These are phyloP conservation scores for Drosophila melanica DNA, from an alignment of 1,140 invertebrate genomes.

Conservation along the genomic window DNA sequence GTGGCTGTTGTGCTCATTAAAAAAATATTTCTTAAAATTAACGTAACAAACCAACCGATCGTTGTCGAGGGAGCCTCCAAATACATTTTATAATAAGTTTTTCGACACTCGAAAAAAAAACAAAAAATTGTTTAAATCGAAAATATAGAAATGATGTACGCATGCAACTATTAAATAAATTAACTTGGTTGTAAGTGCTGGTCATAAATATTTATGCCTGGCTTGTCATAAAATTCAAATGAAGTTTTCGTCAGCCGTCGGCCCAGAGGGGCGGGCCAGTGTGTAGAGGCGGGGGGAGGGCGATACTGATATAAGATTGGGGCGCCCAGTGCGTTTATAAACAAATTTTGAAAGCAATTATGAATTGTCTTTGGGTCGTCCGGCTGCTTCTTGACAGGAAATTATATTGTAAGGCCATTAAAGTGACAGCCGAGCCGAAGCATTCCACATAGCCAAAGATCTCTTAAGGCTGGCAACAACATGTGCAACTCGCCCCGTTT, in stretches of 20 bases:
- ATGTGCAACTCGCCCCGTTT: conserved; percentile 68
- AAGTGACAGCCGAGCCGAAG: conserved; percentile 62
- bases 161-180: conserved; percentile 78
- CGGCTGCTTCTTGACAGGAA: conserved; percentile 64
- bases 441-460: conserved; percentile 29
- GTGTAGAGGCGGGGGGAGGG: not conserved
- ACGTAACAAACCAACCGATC: conserved; percentile 27
- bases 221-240: conserved; percentile 77
- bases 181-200: conserved; percentile 82
- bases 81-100: conserved; percentile 34
- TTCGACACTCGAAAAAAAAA: conserved; percentile 38
- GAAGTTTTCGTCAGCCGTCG: conserved; percentile 57
- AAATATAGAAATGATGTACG: conserved; percentile 32
- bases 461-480: conserved; percentile 51
- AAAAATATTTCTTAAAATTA: conserved; percentile 32
- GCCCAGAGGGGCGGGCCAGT: not conserved
- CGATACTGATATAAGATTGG: not conserved
- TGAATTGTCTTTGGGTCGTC: conserved; percentile 72
- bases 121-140: conserved; percentile 32
- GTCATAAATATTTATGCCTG: conserved; percentile 77
- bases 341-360: conserved; percentile 75
- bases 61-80: conserved; percentile 10
- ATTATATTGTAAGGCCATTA: conserved; percentile 78
- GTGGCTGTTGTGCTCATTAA: conserved; percentile 36
- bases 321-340: conserved; percentile 49